Evolutionary conservation across 2,888 invertebrate species (phyloP), one percentile per base, ranked within the genome.

Genomic region (Drosophila borborema): DNA sequence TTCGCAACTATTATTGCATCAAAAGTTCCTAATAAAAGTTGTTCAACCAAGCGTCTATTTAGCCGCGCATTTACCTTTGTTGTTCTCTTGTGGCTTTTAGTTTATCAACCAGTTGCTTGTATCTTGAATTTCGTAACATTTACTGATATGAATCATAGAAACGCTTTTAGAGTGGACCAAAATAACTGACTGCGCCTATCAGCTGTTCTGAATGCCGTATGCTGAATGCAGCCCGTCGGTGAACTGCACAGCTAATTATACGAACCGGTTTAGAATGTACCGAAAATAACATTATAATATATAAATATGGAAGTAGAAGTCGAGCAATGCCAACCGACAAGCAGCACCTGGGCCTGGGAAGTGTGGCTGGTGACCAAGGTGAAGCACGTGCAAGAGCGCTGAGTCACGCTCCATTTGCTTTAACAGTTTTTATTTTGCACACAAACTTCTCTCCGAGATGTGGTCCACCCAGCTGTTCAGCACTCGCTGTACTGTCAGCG

Each of bases 321-420:
- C 38, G 51, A 64, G 60, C 70, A 78, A 72, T 77, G 81, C 53
- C 75, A 69, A 69, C 56, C 46, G 51, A 43, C 23, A 40, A 38
- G 45, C 78, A 31, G 53, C 53, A 72, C 84, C 77, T 69, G 86
- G 53, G 67, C 51, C 65, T 56, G 56, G 38, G 43, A 28, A 40
- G 31, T 64, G 54, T 54, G 58, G 43, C 61, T 66, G 62, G 72
- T 81, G 23, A 80, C 84, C 84, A 85, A 85, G 84, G 84, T 89
- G 56, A 84, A 72, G 77, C 84, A 84, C 89, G 85, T 87, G 87
- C 73, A 85, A 74, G 72, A 75, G 38, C 54, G 85, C 82, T 89
- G 89, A 89, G 55, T 89, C 85, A 85, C 65, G 82, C 82, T 87
- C 85, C 74, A 87, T 61, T 85, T 76, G 73, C 54, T 87, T 74